Evolutionary conservation across 2,888 invertebrate species (phyloP), one percentile per base, ranked within the genome.

Genomic region (Dolichopus griseipennis): DNA sequence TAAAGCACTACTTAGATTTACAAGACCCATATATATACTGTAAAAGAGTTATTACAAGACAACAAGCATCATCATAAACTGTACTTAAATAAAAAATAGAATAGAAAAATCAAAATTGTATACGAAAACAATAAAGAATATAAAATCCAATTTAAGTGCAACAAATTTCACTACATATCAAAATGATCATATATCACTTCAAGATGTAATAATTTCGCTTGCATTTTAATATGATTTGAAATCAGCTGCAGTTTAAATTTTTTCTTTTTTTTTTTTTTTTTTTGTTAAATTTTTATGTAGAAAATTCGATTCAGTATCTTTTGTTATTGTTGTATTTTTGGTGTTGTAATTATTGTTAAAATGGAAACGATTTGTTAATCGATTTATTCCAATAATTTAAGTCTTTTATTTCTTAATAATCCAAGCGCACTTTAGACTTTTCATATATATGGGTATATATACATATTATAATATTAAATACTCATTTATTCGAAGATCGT

Each of bases 321-420:
- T 27, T 27, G 27, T 27, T 52, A 2, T 52, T 52, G 15, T 52
- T 52, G 15, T 18, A 43, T 4, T 43, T 52, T 7, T 27, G 2
- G 27, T 5, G 2, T 27, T 27, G 5, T 27, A 27, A 5, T 27
- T 27, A 27, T 27, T 27, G 27, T 27, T 27, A 27, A 27, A 27
- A 27, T 27, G 27, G 27, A 27, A 27, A 27, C 27, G 27, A 27
- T 27, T 18, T n/a, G 52, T 18, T 52, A 52, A 52, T 52, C 52
- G 52, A 52, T 52, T 52, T 52, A 18, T n/a, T 52, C n/a, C 52
- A 52, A 52, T 52, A 52, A 52, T 52, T 52, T 52, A 52, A 52
- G 15, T 12, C n/a, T 52, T 52, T 52, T 52, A 52, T 52, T 52
- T 52, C 52, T 52, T 52, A 52, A 52, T 52, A 52, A 52, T 15